Percentiles rank a stretch among this genome's conserved stretches.
Evolutionary conservation across 1,140 invertebrate species (phyloP).

Genomic region (Atopsyche davidsoni): DNA sequence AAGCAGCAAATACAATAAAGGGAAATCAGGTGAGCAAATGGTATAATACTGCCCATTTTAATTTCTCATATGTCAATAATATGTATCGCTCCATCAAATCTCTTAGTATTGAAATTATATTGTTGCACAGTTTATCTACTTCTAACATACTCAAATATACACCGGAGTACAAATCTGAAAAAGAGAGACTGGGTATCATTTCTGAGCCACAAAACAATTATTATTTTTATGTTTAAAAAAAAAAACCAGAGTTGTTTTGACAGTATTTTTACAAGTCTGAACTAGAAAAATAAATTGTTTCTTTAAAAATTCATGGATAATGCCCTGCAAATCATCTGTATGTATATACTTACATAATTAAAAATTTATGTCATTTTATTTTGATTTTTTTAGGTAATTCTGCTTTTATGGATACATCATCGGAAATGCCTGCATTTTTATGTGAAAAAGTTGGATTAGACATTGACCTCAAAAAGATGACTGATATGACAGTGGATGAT

Average conservation of each 20-base stretch:
- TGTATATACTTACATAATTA: not conserved
- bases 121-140: no score
- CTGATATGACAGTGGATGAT: slow-evolving; percentile 84
- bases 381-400: slow-evolving; percentile 38
- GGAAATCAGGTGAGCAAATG: slow-evolving; percentile 33
- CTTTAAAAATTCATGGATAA: not conserved
- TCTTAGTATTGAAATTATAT: no score
- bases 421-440: slow-evolving; percentile 82
- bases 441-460: slow-evolving; percentile 88
- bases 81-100: no score
- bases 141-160: no score
- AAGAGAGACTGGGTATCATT: no score
- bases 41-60: no score
- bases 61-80: no score
- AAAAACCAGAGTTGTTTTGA: no score
- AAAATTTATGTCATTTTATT: not conserved
- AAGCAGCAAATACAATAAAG: slow-evolving; percentile 42
- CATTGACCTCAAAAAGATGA: slow-evolving; percentile 81
- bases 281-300: not conserved
- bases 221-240: no score
- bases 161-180: no score
- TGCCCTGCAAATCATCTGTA: not conserved
- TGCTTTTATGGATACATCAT: slow-evolving; percentile 57
- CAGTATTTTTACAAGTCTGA: not conserved
- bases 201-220: no score